phyloP scores from a whole-genome alignment of 2,797 vertebrate genomes.

The Gymnoscopelus braueri region DNA sequence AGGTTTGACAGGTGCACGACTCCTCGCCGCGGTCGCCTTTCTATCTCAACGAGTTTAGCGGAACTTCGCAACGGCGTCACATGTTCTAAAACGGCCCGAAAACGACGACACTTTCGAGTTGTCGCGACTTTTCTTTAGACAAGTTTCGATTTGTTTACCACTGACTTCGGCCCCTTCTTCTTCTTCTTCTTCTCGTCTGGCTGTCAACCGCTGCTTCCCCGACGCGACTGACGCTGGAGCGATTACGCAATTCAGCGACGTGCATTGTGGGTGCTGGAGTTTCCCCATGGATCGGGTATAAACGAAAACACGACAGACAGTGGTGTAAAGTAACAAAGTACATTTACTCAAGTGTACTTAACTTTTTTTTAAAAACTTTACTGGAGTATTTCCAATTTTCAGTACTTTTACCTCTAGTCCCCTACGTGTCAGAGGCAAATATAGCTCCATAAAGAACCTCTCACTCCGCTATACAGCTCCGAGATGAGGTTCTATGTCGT shows the following conservation, averaged over 20 bases:
- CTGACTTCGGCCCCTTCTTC: constrained; percentile 67
- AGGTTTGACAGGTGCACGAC: constrained; percentile 56
- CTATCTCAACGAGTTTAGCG: constrained; percentile 1
- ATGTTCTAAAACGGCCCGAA: constrained; percentile 25
- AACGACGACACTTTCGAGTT: background rate
- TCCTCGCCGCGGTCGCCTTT: constrained; percentile 5
- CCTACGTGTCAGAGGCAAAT: too few relatives aligned
- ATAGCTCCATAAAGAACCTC: too few relatives aligned
- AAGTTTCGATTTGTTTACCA: constrained; percentile 74
- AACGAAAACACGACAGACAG: background rate
- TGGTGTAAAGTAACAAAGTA: too few relatives aligned
- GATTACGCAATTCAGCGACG: constrained; percentile 74
- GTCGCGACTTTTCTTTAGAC: constrained; percentile 33
- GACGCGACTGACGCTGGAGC: constrained; percentile 64
- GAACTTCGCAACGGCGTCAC: constrained; percentile 18
- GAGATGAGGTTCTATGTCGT: too few relatives aligned
- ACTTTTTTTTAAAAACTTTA: too few relatives aligned
- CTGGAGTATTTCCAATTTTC: too few relatives aligned
- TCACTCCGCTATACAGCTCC: too few relatives aligned
- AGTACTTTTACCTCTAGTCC: too few relatives aligned
- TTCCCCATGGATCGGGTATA: background rate
- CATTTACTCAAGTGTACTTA: too few relatives aligned
- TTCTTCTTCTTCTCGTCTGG: constrained; percentile 43
- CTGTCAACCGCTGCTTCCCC: constrained; percentile 74
- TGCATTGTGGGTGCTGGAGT: constrained; percentile 76